Percentiles rank a stretch among this genome's conserved stretches.
Evolutionary conservation across 2,888 invertebrate genomes (phyloP).

Genomic region (Macropis europaea): DNA sequence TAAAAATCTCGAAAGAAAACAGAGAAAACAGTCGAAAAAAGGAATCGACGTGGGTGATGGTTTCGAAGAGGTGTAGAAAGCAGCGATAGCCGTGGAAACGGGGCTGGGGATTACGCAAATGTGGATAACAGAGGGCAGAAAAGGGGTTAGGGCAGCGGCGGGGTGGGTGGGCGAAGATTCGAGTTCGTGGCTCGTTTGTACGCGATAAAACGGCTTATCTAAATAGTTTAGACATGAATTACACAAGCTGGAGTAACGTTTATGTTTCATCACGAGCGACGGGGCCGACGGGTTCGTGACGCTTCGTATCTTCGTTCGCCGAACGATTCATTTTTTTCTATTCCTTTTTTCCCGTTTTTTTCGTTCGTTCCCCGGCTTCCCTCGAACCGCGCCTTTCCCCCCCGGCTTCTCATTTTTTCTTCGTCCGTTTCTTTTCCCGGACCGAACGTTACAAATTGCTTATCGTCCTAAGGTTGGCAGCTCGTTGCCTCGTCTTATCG

Average conservation of each 20-base stretch:
- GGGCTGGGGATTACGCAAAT: slow-evolving; percentile 61
- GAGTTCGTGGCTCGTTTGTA: slow-evolving; percentile 66
- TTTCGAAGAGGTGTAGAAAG: slow-evolving; percentile 18
- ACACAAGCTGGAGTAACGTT: slow-evolving; percentile 67
- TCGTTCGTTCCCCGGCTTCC: background rate
- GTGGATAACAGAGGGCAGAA: slow-evolving; percentile 50
- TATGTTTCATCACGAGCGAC: slow-evolving; percentile 61
- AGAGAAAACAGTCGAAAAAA: too few species aligned
- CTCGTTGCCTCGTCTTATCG: slow-evolving; percentile 71
- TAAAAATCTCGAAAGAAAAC: too few species aligned
- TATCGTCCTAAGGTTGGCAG: slow-evolving; percentile 72
- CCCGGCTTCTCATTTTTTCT: background rate
- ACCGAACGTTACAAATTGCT: slow-evolving; percentile 77
- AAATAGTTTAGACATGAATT: slow-evolving; percentile 71
- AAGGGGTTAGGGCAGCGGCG: slow-evolving; percentile 30
- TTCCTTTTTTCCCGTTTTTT: too few species aligned
- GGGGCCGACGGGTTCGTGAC: slow-evolving; percentile 42
- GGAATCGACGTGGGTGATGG: too few species aligned
- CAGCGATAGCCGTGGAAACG: slow-evolving; percentile 1
- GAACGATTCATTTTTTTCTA: slow-evolving; percentile 34
- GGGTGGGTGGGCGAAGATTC: slow-evolving; percentile 18
- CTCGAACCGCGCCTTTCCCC: background rate
- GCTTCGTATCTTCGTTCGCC: slow-evolving; percentile 42
- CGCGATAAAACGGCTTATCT: slow-evolving; percentile 72
- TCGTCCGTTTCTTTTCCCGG: slow-evolving; percentile 12